Evolutionary conservation across 2,797 vertebrate species (phyloP).

Genomic region (Serranus cabrilla): DNA sequence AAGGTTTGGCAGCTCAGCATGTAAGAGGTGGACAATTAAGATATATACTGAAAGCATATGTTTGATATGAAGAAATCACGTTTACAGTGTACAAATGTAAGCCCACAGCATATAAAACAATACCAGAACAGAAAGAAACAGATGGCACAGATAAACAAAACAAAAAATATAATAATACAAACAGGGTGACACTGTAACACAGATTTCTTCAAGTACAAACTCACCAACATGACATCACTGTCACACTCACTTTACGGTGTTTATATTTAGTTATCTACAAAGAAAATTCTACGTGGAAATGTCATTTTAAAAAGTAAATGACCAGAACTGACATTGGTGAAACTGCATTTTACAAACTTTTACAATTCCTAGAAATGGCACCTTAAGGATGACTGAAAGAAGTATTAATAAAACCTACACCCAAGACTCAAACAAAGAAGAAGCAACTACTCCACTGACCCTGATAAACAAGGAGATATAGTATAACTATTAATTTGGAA

Average conservation of each 20-base stretch:
- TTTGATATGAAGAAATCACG: conserved; percentile 6
- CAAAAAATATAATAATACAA: too few species aligned
- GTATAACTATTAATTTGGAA: background rate
- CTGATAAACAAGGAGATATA: too few species aligned
- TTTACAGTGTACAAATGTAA: background rate
- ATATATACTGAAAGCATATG: conserved; percentile 28
- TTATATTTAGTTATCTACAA: too few species aligned
- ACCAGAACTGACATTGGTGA: too few species aligned
- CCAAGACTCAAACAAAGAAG: too few species aligned
- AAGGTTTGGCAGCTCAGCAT: conserved; percentile 31
- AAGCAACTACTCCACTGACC: too few species aligned
- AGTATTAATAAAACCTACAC: too few species aligned
- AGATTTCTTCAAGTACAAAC: background rate
- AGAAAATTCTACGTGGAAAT: too few species aligned
- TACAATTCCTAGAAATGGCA: too few species aligned
- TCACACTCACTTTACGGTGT: background rate
- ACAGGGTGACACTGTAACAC: background rate
- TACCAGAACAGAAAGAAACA: conserved; percentile 5
- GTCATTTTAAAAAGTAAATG: too few species aligned
- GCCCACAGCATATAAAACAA: background rate
- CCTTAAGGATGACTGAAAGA: too few species aligned
- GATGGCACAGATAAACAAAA: conserved; percentile 16
- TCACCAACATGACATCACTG: background rate
- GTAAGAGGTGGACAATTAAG: background rate
- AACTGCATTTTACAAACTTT: too few species aligned